These are phyloP conservation scores for Clarias fuscus DNA, from an alignment of 2,797 vertebrate species.

Conservation along the genomic window DNA sequence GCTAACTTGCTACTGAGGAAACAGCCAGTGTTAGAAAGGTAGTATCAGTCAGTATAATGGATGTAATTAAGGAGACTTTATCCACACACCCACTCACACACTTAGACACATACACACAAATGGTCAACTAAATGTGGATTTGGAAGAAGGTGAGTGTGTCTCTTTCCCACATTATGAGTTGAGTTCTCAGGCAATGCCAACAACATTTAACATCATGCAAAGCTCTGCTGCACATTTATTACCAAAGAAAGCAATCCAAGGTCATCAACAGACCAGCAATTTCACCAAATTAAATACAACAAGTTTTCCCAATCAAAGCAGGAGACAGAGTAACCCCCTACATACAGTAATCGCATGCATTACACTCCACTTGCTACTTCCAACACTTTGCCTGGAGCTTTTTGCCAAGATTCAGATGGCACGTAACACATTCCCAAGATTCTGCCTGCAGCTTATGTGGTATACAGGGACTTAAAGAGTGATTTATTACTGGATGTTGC, in stretches of 20 bases:
- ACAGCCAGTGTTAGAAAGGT: constrained; percentile 31
- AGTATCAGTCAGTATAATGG: constrained; percentile 34
- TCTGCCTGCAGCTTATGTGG: constrained; percentile 32
- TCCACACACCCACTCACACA: constrained; percentile 14
- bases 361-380: neutral
- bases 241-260: constrained; percentile 27
- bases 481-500: constrained; percentile 42
- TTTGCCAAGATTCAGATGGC: constrained; percentile 42
- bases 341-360: constrained; percentile 9
- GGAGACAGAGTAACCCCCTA: neutral
- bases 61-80: constrained; percentile 28
- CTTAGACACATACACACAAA: neutral
- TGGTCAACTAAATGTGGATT: neutral
- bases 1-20: constrained; percentile 19
- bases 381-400: constrained; percentile 17
- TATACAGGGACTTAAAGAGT: constrained; percentile 37
- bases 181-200: constrained; percentile 13
- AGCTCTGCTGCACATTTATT: constrained; percentile 31
- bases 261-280: neutral
- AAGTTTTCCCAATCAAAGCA: neutral
- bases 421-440: constrained; percentile 10
- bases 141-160: neutral
- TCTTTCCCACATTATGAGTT: constrained; percentile 25
- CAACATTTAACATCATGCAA: constrained; percentile 17
- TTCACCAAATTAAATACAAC: constrained; percentile 7